Percentiles rank a stretch among this genome's conserved stretches.
These are phyloP conservation scores for Okapia johnstoni DNA, from an alignment of 2,113 vertebrate genomes.

Conservation along the genomic window DNA sequence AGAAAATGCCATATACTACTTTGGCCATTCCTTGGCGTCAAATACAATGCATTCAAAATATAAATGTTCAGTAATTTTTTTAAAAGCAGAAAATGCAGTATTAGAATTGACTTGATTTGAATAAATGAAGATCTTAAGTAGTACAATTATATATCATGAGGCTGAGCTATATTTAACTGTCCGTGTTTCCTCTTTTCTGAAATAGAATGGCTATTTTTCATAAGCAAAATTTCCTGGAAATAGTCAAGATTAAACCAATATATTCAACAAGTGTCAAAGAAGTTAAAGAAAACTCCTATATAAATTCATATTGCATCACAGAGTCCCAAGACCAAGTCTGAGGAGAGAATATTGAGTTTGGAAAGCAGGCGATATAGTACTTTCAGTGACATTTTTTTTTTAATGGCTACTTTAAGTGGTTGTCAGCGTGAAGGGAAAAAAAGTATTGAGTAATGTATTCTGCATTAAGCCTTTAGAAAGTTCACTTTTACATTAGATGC, in stretches of 20 bases:
- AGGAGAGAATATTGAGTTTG: not conserved
- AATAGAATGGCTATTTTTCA: not conserved
- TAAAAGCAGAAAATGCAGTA: not conserved
- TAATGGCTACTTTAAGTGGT: not conserved
- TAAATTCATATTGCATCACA: not conserved
- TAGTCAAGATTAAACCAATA: not conserved
- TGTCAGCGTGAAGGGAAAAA: not conserved
- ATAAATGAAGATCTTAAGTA: not conserved
- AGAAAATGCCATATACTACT: not conserved
- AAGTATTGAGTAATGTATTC: not conserved
- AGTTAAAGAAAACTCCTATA: not conserved
- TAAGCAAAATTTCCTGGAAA: not conserved
- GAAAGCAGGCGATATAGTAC: not conserved
- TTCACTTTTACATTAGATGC: constrained; percentile 43
- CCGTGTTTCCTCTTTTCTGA: not conserved
- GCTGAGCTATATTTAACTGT: not conserved
- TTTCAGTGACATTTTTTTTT: not conserved
- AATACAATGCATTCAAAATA: not conserved
- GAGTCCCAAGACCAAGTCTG: not conserved
- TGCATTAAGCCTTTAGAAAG: constrained; percentile 11
- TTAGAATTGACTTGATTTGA: not conserved
- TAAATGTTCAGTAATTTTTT: not conserved
- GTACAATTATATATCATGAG: not conserved
- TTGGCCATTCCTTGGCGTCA: not conserved
- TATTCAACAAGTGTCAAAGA: not conserved